These are phyloP conservation scores for Gastrophryne carolinensis DNA, from an alignment of 2,797 vertebrate genomes.

Conservation along the genomic window DNA sequence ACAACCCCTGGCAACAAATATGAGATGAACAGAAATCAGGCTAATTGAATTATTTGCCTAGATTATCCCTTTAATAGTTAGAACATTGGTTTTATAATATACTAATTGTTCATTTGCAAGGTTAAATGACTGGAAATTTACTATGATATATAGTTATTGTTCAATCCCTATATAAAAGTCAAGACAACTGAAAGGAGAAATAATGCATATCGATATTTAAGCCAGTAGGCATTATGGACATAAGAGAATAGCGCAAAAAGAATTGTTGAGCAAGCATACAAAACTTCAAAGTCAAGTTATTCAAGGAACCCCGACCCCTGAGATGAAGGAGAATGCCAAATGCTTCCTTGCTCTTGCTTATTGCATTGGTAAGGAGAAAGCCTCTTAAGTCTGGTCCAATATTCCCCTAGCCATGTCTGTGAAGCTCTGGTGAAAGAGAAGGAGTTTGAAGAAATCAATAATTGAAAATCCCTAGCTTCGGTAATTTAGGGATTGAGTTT, in stretches of 20 bases:
- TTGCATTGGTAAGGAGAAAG: constrained; percentile 30
- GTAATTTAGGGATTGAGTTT: constrained; percentile 1
- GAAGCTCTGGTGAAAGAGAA: constrained; percentile 22
- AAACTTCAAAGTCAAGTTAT: constrained; percentile 33
- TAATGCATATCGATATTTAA: not conserved
- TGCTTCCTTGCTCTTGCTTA: not conserved
- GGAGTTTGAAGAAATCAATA: constrained; percentile 32
- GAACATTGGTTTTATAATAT: too few relatives aligned
- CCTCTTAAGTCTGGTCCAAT: constrained; percentile 24
- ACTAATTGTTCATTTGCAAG: too few relatives aligned
- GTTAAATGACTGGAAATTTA: too few relatives aligned
- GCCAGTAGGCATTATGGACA: not conserved
- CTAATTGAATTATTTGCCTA: too few relatives aligned
- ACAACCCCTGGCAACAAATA: too few relatives aligned
- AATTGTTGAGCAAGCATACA: constrained; percentile 22
- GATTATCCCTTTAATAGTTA: too few relatives aligned
- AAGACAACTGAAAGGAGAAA: not conserved
- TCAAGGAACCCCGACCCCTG: not conserved
- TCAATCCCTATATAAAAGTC: not conserved
- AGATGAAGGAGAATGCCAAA: constrained; percentile 33
- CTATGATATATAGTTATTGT: too few relatives aligned
- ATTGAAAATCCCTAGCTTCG: constrained; percentile 29
- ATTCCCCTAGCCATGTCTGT: constrained; percentile 8
- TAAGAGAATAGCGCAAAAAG: constrained; percentile 10
- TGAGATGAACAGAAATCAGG: too few relatives aligned